Conservation (phyloP, 2,113 vertebrate species). For the Arenaria interpres region DNA sequence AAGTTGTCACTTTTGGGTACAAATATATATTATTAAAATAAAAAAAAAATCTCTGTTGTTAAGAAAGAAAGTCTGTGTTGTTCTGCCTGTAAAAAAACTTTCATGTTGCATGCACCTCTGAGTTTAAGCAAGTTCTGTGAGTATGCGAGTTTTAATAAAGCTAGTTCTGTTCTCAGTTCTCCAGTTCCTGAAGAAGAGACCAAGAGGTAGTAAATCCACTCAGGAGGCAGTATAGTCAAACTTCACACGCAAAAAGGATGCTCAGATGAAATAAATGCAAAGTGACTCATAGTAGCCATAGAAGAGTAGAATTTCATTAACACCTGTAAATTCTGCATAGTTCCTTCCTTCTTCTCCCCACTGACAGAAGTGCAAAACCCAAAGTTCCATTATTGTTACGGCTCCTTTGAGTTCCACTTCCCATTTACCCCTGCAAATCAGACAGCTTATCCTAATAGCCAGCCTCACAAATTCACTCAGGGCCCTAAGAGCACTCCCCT, state of each 20-base stretch:
- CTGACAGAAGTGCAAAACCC: neutral
- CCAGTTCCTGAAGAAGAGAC: neutral
- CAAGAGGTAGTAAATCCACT: neutral
- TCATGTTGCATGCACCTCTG: fast-evolving
- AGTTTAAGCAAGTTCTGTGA: neutral
- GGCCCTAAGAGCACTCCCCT: neutral
- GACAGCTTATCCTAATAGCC: neutral
- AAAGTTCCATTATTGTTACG: neutral
- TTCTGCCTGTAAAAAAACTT: neutral
- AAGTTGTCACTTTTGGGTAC: neutral
- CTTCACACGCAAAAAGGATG: neutral
- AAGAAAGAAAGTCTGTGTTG: neutral
- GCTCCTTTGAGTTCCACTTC: neutral
- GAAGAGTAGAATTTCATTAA: neutral
- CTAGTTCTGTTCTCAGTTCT: neutral
- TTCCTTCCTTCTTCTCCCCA: neutral
- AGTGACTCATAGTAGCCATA: neutral
- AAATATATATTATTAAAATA: neutral
- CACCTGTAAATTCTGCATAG: neutral
- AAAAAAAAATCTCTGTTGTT: neutral
- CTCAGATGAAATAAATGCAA: neutral
- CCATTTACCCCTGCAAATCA: neutral
- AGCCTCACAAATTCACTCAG: neutral
- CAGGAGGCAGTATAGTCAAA: neutral
- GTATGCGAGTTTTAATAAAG: neutral